Evolutionary conservation across 1,140 invertebrate species (phyloP).

Genomic region (Triops longicaudatus): DNA sequence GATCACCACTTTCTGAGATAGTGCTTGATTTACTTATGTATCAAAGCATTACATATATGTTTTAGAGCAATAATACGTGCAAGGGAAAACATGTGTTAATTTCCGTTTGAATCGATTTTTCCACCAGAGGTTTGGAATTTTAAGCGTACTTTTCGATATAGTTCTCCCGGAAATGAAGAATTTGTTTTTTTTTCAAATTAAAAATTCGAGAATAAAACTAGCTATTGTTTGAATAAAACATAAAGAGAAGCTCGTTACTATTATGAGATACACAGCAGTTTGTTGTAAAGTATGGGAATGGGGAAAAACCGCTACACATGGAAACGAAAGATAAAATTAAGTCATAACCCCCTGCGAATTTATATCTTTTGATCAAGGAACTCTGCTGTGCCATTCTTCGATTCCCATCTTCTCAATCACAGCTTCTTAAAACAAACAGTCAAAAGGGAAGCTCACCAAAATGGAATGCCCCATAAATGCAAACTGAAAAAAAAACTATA

Average conservation of each 20-base stretch:
- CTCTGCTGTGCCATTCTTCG: background rate
- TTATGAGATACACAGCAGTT: background rate
- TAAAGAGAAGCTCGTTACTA: background rate
- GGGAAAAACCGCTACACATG: background rate
- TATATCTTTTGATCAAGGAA: background rate
- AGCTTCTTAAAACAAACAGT: too few species aligned
- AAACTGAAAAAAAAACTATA: too few species aligned
- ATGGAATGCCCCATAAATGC: too few species aligned
- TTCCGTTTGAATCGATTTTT: too few species aligned
- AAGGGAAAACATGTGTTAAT: too few species aligned
- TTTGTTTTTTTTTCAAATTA: background rate
- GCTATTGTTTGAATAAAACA: background rate
- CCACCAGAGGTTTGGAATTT: too few species aligned
- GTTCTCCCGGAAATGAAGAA: background rate
- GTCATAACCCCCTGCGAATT: slow-evolving; percentile 6
- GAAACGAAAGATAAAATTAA: background rate
- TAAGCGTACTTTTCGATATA: too few species aligned
- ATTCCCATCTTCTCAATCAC: background rate
- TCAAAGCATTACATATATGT: too few species aligned
- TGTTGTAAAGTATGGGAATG: background rate
- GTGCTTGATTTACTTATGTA: too few species aligned
- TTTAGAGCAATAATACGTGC: too few species aligned
- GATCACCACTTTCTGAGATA: too few species aligned
- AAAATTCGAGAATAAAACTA: background rate
- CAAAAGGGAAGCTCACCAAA: too few species aligned